These are phyloP conservation scores for Sericinus montela DNA, from an alignment of 2,888 invertebrate genomes.

Conservation along the genomic window DNA sequence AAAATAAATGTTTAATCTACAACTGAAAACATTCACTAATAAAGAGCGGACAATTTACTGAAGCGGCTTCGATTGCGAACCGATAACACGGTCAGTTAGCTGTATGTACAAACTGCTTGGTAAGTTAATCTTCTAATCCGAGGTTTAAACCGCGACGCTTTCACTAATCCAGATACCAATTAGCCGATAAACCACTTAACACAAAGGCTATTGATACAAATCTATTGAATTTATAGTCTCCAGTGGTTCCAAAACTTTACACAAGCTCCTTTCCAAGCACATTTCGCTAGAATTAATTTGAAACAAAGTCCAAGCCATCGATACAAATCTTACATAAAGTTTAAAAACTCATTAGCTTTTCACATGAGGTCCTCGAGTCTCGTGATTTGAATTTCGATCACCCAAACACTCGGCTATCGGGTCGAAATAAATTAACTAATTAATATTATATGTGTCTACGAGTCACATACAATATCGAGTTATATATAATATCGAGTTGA, in stretches of 20 bases:
- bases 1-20: not conserved
- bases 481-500: too few species aligned
- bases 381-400: too few species aligned
- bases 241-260: slow-evolving; percentile 38
- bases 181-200: slow-evolving; percentile 66
- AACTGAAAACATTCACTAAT: slow-evolving; percentile 3
- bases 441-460: too few species aligned
- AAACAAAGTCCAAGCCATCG: too few species aligned
- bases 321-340: too few species aligned
- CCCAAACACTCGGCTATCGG: too few species aligned
- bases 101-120: slow-evolving; percentile 20
- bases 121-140: slow-evolving; percentile 39
- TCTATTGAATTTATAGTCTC: slow-evolving; percentile 27
- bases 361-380: too few species aligned
- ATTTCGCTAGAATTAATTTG: too few species aligned
- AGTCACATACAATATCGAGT: too few species aligned
- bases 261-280: too few species aligned
- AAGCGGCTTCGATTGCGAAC: slow-evolving; percentile 27
- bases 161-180: slow-evolving; percentile 65
- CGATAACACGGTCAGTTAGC: slow-evolving; percentile 27
- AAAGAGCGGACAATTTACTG: slow-evolving; percentile 21
- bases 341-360: too few species aligned
- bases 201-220: slow-evolving; percentile 52
- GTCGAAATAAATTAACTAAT: too few species aligned
- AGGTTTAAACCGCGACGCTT: slow-evolving; percentile 50